Evolutionary conservation across 2,888 invertebrate species (phyloP).

Genomic region (Melanophora roralis): DNA sequence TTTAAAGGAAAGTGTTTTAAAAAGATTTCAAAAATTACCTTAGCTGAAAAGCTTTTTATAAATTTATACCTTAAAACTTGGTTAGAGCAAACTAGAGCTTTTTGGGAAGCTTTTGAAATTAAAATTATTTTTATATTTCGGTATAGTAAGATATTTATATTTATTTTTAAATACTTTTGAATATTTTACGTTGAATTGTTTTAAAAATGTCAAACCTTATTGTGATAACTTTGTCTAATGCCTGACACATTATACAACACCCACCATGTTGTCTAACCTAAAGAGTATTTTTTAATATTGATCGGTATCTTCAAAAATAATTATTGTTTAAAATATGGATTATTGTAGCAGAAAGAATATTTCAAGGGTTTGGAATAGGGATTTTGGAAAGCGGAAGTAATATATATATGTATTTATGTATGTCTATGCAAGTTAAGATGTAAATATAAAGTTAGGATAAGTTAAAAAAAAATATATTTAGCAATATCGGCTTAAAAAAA

Average conservation of each 20-base stretch:
- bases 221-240: conserved; percentile 78
- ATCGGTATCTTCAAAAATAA: conserved; percentile 11
- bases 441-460: conserved; percentile 54
- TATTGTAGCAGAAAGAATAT: conserved; percentile 2
- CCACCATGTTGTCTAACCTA: conserved; percentile 82
- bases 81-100: no score
- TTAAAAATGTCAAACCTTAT: conserved; percentile 74
- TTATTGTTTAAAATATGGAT: conserved; percentile 20
- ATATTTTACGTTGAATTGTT: not conserved
- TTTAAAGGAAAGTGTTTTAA: no score
- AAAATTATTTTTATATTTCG: no score
- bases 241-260: conserved; percentile 79
- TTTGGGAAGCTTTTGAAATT: no score
- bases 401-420: conserved; percentile 9
- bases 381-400: not conserved
- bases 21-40: no score
- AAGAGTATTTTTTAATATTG: no score
- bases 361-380: conserved; percentile 9
- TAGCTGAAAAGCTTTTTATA: not conserved
- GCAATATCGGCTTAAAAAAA: not conserved
- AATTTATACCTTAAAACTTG: no score
- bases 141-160: no score
- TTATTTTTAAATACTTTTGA: no score
- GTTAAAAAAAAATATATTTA: conserved; percentile 12
- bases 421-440: conserved; percentile 2